phyloP scores from a whole-genome alignment of 2,797 vertebrate species.

The Silurus lanzhouensis region DNA sequence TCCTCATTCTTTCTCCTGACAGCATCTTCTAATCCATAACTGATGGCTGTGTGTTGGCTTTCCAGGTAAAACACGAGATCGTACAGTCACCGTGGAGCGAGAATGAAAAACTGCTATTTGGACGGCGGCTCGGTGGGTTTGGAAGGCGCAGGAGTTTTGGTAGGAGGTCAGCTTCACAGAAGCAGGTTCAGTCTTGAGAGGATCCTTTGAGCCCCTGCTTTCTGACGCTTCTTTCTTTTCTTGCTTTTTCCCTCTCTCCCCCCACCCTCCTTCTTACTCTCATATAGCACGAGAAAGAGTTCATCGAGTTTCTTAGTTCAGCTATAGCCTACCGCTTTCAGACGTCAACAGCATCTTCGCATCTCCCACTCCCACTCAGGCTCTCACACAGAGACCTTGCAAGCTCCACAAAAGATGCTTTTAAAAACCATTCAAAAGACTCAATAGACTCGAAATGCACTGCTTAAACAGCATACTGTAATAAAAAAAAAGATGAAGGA shows the following conservation, averaged over 20 bases:
- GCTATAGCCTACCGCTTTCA: slow-evolving; percentile 23
- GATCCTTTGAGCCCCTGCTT: slow-evolving; percentile 4
- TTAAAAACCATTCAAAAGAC: not conserved
- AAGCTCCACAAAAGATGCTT: slow-evolving; percentile 12
- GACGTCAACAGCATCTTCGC: slow-evolving; percentile 7
- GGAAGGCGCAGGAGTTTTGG: not conserved
- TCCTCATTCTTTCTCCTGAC: not conserved
- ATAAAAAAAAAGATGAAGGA: not conserved
- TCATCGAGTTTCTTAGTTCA: slow-evolving; percentile 37
- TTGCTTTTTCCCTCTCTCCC: not conserved
- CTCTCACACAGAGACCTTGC: slow-evolving; percentile 34
- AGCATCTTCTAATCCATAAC: slow-evolving; percentile 31
- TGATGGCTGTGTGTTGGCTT: slow-evolving; percentile 30
- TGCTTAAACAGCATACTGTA: not conserved
- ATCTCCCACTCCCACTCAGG: slow-evolving; percentile 32
- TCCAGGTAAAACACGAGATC: slow-evolving; percentile 2
- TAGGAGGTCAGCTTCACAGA: slow-evolving; percentile 15
- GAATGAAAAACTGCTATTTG: not conserved
- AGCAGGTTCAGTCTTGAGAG: slow-evolving; percentile 30
- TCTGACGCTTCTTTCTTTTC: not conserved
- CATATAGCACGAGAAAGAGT: slow-evolving; percentile 24
- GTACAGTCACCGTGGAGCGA: not conserved
- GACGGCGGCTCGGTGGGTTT: not conserved
- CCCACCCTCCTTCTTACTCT: not conserved
- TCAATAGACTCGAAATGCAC: not conserved